Conservation (phyloP, 2,113 vertebrate species). For the Zosterops pallidus region DNA sequence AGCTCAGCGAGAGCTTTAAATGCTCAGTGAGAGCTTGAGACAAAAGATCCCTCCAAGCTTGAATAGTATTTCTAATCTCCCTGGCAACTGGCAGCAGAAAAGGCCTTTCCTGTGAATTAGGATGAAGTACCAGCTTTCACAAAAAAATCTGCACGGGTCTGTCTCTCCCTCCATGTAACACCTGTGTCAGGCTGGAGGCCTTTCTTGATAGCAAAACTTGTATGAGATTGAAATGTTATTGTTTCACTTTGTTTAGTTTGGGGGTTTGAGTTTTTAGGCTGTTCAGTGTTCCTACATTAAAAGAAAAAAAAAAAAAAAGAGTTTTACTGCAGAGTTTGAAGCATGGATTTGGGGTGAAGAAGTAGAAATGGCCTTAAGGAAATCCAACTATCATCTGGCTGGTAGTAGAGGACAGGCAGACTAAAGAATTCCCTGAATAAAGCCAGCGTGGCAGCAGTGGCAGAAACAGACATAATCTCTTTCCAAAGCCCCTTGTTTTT, state of each 20-base stretch:
- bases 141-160: not conserved
- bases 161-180: not conserved
- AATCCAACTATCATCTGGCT: not conserved
- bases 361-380: not conserved
- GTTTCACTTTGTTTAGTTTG: not conserved
- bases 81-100: constrained; percentile 44
- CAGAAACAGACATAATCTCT: not conserved
- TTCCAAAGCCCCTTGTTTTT: not conserved
- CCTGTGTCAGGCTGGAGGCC: not conserved
- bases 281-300: not conserved
- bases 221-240: not conserved
- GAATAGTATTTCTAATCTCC: constrained; percentile 60
- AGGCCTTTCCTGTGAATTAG: constrained; percentile 42
- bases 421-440: not conserved
- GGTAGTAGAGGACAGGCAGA: not conserved
- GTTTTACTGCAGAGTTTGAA: not conserved
- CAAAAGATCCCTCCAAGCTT: constrained; percentile 63
- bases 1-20: constrained; percentile 21
- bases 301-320: not conserved
- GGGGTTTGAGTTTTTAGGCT: not conserved
- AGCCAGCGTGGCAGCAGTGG: not conserved
- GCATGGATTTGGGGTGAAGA: not conserved
- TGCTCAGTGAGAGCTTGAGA: constrained; percentile 42
- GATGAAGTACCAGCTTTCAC: constrained; percentile 21
- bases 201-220: not conserved